Conservation (phyloP, 2,797 vertebrate species). For the Artibeus lituratus region DNA sequence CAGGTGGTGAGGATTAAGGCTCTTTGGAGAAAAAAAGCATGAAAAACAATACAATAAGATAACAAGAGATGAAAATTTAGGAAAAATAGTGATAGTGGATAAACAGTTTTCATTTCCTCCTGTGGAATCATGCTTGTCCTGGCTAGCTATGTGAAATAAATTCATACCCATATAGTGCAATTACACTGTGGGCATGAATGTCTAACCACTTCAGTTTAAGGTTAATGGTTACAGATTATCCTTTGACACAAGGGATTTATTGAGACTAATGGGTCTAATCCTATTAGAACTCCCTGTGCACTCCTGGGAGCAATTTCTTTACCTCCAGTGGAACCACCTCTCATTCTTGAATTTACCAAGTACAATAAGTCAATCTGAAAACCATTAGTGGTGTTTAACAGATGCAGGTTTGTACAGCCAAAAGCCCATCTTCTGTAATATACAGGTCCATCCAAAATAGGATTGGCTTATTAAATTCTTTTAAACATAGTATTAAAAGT, state of each 20-base stretch:
- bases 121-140: neutral
- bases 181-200: neutral
- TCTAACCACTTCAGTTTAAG: constrained; percentile 19
- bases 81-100: neutral
- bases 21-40: neutral
- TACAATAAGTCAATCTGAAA: neutral
- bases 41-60: neutral
- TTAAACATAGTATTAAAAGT: neutral
- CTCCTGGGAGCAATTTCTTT: neutral
- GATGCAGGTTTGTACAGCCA: neutral
- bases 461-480: neutral
- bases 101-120: neutral
- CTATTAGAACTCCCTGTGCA: neutral
- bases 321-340: neutral
- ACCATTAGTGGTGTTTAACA: neutral
- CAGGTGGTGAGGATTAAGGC: neutral
- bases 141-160: neutral
- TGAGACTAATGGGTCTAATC: constrained; percentile 46
- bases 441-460: neutral
- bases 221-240: constrained; percentile 43
- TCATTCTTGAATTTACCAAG: constrained; percentile 34
- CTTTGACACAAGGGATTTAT: neutral
- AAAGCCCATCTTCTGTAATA: neutral
- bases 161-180: neutral
- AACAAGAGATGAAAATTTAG: neutral